A percentile compares a stretch with the other conserved stretches of the same genome.
Conservation (phyloP, 2,797 vertebrate genomes). For the Anguilla pacifica region DNA sequence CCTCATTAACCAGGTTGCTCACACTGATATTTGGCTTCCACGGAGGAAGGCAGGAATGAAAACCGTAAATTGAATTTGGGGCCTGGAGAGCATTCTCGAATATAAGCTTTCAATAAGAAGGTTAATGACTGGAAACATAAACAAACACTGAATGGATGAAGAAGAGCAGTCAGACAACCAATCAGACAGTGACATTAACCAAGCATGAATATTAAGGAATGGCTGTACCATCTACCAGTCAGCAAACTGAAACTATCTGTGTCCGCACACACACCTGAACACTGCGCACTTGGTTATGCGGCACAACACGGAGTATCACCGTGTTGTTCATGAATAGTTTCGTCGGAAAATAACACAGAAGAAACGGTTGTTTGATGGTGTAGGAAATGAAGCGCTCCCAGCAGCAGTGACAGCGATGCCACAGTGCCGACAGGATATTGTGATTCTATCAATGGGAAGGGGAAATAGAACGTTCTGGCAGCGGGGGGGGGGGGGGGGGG, state of each 20-base stretch:
- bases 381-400: background rate
- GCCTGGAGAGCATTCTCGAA: background rate
- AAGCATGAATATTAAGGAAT: background rate
- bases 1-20: background rate
- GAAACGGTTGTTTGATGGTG: background rate
- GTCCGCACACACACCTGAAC: background rate
- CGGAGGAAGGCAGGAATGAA: background rate
- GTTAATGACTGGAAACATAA: background rate
- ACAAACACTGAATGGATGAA: background rate
- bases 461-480: conserved; percentile 65
- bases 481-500: conserved; percentile 55
- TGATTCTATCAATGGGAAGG: conserved; percentile 57
- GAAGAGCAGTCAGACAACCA: background rate
- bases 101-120: background rate
- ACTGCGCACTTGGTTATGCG: background rate
- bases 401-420: background rate
- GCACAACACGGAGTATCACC: background rate
- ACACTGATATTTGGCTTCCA: background rate
- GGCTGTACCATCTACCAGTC: background rate
- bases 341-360: background rate
- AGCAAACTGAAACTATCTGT: background rate
- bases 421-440: background rate
- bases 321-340: background rate
- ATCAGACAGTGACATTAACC: background rate
- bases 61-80: background rate